Base-by-base conservation (phyloP, 2,888 invertebrate genomes). In the Volucella zonaria region DNA sequence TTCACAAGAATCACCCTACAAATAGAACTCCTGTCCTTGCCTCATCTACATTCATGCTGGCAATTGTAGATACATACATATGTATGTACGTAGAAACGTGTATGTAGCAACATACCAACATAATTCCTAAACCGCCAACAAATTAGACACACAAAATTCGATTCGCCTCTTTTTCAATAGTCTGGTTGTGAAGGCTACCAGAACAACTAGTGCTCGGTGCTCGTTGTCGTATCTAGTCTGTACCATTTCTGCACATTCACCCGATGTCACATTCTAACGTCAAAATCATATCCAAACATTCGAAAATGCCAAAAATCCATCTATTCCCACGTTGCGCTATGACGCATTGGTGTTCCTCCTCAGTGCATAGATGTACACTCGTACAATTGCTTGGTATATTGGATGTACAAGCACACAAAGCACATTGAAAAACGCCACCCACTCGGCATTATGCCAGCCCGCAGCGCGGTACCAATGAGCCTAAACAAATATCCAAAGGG, bases 401-500 rank as follows among this genome's bases (percentile, higher is more conserved):
- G 31, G 6, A 6, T 31, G 31, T 31, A 31, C 31, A 31, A 31
- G 2, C 31, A 74, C 61, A 74, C 51, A 62, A 70, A 43, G 74
- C 66, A 76, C 62, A 61, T 51, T 56, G 10, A 52, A 58, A 68
- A 73, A 66, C 31, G 31, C 52, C 75, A 81, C 66, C 85, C 85
- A 81, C 73, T 71, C 80, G 61, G 43, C 70, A 15, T 75, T 79
- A 74, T 70, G 74, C 59, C 49, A 73, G 66, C 51, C 66, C 42
- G 66, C 54, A 61, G 68, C 31, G 6, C 31, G 31, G 31, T 6
- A 31, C 31, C 73, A 54, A 18, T 49, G 68, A 59, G 73, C 52
- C 68, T 70, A 82, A 75, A 61, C 67, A 71, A 83, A 80, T 71
- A 83, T 47, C 71, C 56, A 52, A 76, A 74, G 68, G 68, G 61